phyloP scores from a whole-genome alignment of 1,140 invertebrate genomes.

The Brachionus angularis region DNA sequence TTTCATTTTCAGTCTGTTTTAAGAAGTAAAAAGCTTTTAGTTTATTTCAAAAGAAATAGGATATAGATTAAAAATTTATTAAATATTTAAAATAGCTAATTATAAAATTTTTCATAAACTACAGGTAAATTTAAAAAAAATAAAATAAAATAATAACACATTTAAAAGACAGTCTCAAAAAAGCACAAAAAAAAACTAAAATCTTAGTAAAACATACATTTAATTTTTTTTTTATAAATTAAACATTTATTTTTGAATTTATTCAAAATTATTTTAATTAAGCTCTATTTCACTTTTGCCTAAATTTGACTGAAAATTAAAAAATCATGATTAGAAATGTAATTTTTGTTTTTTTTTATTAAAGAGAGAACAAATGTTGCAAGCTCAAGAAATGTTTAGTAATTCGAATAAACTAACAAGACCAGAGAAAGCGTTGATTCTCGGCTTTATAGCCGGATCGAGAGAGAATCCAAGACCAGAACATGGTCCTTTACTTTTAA shows the following conservation, averaged over 20 bases:
- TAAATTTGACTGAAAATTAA: neutral
- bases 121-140: too few relatives aligned
- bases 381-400: slow-evolving; percentile 93
- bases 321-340: slow-evolving; percentile 13
- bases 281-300: neutral
- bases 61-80: too few relatives aligned
- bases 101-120: too few relatives aligned
- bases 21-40: too few relatives aligned
- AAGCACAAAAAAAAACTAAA: too few relatives aligned
- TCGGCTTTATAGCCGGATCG: slow-evolving; percentile 95
- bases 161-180: too few relatives aligned
- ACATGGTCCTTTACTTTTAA: slow-evolving; percentile 83
- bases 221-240: neutral
- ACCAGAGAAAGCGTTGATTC: slow-evolving; percentile 90
- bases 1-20: too few relatives aligned
- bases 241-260: neutral
- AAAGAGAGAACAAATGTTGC: slow-evolving; percentile 84
- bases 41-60: too few relatives aligned
- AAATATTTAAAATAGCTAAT: too few relatives aligned
- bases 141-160: too few relatives aligned
- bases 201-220: neutral
- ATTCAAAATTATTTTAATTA: neutral
- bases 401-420: slow-evolving; percentile 89
- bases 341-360: slow-evolving; percentile 47
- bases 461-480: slow-evolving; percentile 90